Evolutionary conservation across 2,113 vertebrate genomes (phyloP).

Genomic region (Phalacrocorax aristotelis): DNA sequence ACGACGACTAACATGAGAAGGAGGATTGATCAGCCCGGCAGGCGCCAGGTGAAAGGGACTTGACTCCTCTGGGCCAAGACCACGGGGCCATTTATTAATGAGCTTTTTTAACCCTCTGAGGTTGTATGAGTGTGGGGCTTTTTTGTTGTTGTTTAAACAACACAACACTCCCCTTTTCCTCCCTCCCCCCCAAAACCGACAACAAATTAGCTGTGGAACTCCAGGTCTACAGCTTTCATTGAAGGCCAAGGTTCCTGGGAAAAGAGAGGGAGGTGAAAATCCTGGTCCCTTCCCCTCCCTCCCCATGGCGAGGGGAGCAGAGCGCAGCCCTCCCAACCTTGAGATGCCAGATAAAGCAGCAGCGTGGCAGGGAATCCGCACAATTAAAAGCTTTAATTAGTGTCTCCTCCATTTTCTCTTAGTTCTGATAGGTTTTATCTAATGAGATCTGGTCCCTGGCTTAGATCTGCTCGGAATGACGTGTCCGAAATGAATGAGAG

Average conservation of each 20-base stretch:
- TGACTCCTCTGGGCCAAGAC: slow-evolving; percentile 3
- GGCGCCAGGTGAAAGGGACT: slow-evolving; percentile 52
- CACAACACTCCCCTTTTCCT: neutral
- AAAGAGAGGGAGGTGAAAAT: neutral
- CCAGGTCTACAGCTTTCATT: neutral
- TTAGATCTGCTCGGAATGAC: slow-evolving; percentile 97
- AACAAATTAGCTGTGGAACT: slow-evolving; percentile 10
- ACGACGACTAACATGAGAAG: neutral
- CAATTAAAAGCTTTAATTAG: slow-evolving; percentile 99
- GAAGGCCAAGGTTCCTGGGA: neutral
- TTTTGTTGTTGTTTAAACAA: neutral
- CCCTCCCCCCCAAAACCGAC: neutral
- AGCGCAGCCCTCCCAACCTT: slow-evolving; percentile 73
- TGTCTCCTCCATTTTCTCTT: slow-evolving; percentile 98
- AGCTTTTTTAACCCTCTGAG: slow-evolving; percentile 17
- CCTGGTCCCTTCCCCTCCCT: neutral
- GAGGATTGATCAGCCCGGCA: neutral
- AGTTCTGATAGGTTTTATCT: slow-evolving; percentile 99
- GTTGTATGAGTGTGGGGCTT: neutral
- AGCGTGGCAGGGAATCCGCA: slow-evolving; percentile 94
- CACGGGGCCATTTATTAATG: slow-evolving; percentile 29
- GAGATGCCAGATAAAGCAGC: slow-evolving; percentile 93
- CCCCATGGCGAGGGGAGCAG: neutral
- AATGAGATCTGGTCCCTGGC: slow-evolving; percentile 99
- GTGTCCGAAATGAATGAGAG: slow-evolving; percentile 99